These are phyloP conservation scores for Hydrotaea diabolus DNA, from an alignment of 2,888 invertebrate species.

Conservation along the genomic window DNA sequence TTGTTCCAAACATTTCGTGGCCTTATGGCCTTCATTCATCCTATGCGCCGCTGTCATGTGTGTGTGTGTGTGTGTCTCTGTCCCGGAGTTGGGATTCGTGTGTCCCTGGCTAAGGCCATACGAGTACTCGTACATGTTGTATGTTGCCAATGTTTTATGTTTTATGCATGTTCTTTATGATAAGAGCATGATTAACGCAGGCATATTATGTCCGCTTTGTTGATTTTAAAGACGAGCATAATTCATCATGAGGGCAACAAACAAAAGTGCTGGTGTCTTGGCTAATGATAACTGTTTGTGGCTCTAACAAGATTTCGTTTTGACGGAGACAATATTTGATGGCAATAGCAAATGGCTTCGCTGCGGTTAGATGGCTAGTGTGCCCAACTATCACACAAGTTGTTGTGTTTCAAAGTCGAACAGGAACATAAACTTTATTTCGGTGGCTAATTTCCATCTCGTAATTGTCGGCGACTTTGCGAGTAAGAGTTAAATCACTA, in stretches of 20 bases:
- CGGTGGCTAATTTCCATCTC: too few relatives aligned
- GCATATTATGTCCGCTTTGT: slow-evolving; percentile 29
- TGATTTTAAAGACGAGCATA: slow-evolving; percentile 2
- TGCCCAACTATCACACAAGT: too few relatives aligned
- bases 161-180: slow-evolving; percentile 2
- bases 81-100: background rate
- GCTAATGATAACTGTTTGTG: background rate
- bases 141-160: slow-evolving; percentile 48
- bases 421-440: too few relatives aligned
- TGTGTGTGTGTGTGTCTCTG: background rate
- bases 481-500: too few relatives aligned
- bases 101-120: background rate
- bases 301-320: too few relatives aligned
- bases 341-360: too few relatives aligned
- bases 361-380: too few relatives aligned
- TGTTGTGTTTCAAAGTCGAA: too few relatives aligned
- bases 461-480: too few relatives aligned
- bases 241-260: background rate
- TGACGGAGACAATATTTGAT: too few relatives aligned
- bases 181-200: slow-evolving; percentile 35
- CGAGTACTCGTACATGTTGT: slow-evolving; percentile 27
- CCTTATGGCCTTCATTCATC: slow-evolving; percentile 65
- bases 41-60: too few relatives aligned
- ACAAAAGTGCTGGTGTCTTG: background rate
- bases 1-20: slow-evolving; percentile 48